Conservation (phyloP, 1,140 invertebrate species). For the Hyposmocoma kahamanoa region DNA sequence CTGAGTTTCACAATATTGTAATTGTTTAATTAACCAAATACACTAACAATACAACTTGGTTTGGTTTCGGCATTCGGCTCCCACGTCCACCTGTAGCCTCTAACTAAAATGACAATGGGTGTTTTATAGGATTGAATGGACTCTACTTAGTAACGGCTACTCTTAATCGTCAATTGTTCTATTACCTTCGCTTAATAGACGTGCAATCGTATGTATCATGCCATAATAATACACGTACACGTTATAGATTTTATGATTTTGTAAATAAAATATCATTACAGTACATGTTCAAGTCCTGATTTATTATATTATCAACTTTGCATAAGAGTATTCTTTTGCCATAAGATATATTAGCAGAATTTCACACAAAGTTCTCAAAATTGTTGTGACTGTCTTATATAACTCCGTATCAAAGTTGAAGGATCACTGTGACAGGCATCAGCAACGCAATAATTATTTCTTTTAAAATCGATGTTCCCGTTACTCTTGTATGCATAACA, state of each 20-base stretch:
- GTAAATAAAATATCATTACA: background rate
- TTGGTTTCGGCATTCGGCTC: background rate
- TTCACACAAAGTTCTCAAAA: background rate
- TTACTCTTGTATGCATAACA: background rate
- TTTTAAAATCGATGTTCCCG: background rate
- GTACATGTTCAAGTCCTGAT: background rate
- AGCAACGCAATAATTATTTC: background rate
- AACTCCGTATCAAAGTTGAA: background rate
- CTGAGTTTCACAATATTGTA: background rate
- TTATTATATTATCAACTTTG: background rate
- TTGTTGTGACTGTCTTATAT: background rate
- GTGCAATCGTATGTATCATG: background rate
- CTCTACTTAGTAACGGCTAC: conserved; percentile 11
- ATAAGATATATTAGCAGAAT: background rate
- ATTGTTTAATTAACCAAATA: background rate
- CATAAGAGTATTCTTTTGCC: background rate
- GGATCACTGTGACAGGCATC: background rate
- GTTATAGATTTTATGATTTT: background rate
- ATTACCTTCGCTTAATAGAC: conserved; percentile 6
- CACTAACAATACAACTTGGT: background rate
- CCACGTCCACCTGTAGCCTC: conserved; percentile 4
- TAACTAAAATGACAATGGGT: conserved; percentile 27
- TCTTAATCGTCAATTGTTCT: conserved; percentile 29
- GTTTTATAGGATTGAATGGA: conserved; percentile 19
- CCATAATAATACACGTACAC: background rate